Evolutionary conservation across 1,140 invertebrate species (phyloP).

Genomic region (Vanessa atalanta): DNA sequence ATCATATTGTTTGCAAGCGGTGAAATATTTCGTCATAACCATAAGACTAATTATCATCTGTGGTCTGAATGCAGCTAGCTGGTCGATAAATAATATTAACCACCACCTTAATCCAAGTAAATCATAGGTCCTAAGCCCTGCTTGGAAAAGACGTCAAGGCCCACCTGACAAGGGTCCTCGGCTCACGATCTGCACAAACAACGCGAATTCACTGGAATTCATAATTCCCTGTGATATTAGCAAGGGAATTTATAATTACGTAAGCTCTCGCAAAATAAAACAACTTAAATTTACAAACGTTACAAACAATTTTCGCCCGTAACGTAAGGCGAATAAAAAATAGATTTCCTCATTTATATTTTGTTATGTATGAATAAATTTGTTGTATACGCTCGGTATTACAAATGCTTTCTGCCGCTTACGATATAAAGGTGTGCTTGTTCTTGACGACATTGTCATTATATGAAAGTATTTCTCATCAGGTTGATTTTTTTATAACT

Average conservation of each 20-base stretch:
- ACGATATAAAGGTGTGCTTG: constrained; percentile 2
- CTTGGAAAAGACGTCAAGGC: constrained; percentile 3
- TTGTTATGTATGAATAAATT: not conserved
- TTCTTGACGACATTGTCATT: constrained; percentile 10
- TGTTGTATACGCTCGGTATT: not conserved
- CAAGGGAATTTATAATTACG: constrained; percentile 23
- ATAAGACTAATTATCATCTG: no score
- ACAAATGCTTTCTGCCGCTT: constrained; percentile 11
- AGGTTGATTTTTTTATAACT: constrained; percentile 18
- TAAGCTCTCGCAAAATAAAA: not conserved
- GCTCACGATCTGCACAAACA: constrained; percentile 14
- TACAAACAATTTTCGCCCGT: not conserved
- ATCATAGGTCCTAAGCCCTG: not conserved
- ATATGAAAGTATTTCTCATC: constrained; percentile 20
- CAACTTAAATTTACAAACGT: not conserved
- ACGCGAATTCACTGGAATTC: constrained; percentile 15
- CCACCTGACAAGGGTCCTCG: constrained; percentile 13
- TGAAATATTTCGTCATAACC: no score
- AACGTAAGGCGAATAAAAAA: not conserved
- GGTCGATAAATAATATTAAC: not conserved
- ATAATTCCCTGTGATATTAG: constrained; percentile 15
- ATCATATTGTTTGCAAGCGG: no score
- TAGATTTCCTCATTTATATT: not conserved
- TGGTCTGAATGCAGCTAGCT: no score
- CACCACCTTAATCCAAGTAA: not conserved